Percentiles rank a stretch among this genome's conserved stretches.
Evolutionary conservation across 2,888 invertebrate genomes (phyloP).

Genomic region (Pachydiplax longipennis): DNA sequence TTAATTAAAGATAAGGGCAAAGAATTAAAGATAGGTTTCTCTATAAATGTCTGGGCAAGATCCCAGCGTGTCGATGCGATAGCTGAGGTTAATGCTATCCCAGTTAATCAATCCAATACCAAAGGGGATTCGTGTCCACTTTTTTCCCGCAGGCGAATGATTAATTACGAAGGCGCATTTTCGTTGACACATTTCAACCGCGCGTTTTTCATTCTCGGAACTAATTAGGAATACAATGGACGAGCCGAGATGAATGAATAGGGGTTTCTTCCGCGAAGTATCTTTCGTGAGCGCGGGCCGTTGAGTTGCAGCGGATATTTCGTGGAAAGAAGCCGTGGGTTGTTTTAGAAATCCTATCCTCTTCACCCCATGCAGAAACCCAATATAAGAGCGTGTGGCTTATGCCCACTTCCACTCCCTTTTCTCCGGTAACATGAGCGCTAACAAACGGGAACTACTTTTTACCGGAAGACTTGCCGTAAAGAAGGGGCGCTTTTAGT

Average conservation of each 20-base stretch:
- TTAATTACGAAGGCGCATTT: too few species aligned
- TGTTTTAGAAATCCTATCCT: not conserved
- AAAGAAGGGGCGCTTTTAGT: not conserved
- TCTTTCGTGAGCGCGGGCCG: not conserved
- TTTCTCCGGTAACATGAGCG: not conserved
- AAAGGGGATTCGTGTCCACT: too few species aligned
- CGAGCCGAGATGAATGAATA: not conserved
- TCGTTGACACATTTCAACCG: too few species aligned
- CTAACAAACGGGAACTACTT: not conserved
- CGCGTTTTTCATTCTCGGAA: too few species aligned
- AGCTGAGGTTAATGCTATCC: too few species aligned
- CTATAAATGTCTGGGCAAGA: too few species aligned
- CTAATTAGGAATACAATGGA: not conserved
- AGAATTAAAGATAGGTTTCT: too few species aligned
- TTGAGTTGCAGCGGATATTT: not conserved
- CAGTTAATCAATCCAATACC: too few species aligned
- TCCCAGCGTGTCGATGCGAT: too few species aligned
- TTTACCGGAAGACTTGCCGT: not conserved
- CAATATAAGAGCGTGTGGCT: conserved; percentile 13
- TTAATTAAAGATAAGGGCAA: too few species aligned
- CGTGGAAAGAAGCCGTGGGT: conserved; percentile 5
- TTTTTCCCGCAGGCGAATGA: too few species aligned
- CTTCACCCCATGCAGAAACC: not conserved
- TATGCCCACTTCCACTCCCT: not conserved
- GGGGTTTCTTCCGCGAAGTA: not conserved